These are phyloP conservation scores for Elysia crispata DNA, from an alignment of 2,888 invertebrate genomes.

Conservation along the genomic window DNA sequence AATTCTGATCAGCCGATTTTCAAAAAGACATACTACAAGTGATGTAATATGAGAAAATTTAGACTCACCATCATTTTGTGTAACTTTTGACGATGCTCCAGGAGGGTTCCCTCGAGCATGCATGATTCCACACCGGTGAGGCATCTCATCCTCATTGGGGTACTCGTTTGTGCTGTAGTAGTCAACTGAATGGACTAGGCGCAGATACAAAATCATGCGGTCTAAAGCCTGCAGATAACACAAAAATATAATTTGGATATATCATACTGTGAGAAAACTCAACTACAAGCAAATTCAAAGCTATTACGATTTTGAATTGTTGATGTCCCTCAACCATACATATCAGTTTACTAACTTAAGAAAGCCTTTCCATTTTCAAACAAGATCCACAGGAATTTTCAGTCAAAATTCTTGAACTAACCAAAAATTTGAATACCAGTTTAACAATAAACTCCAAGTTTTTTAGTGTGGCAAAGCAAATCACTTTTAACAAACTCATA, in stretches of 20 bases:
- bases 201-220: constrained; percentile 92
- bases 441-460: too few relatives aligned
- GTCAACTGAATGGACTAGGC: constrained; percentile 98
- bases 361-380: too few relatives aligned
- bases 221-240: constrained; percentile 80
- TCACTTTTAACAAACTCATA: too few relatives aligned
- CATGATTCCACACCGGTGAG: constrained; percentile 98
- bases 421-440: too few relatives aligned
- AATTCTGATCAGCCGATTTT: too few relatives aligned
- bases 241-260: background rate
- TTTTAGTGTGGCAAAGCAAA: too few relatives aligned
- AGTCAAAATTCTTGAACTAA: too few relatives aligned
- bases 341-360: too few relatives aligned
- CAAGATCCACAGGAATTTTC: too few relatives aligned
- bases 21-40: too few relatives aligned
- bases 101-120: constrained; percentile 95
- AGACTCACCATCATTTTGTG: constrained; percentile 76
- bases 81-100: constrained; percentile 82
- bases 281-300: background rate
- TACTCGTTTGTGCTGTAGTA: constrained; percentile 99
- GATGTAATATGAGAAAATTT: too few relatives aligned
- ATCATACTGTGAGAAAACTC: background rate
- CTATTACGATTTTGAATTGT: background rate
- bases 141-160: constrained; percentile 99
- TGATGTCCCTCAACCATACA: background rate